Conservation (phyloP, 2,888 invertebrate species). For the Rotaria socialis region DNA sequence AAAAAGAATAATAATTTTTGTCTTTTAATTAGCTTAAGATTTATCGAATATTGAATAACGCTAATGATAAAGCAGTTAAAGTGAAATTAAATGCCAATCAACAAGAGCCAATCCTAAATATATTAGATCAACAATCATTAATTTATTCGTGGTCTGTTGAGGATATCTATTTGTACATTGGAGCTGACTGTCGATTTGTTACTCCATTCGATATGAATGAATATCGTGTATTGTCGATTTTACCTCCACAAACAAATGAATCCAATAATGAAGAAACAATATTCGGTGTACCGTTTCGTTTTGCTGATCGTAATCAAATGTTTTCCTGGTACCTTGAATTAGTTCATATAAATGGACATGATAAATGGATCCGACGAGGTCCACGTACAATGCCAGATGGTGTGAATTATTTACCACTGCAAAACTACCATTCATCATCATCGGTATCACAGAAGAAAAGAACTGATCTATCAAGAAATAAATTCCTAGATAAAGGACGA, state of each 20-base stretch:
- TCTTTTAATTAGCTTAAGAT: not conserved
- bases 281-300: not conserved
- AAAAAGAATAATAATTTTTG: not conserved
- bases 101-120: not conserved
- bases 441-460: not conserved
- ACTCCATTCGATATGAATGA: constrained; percentile 10
- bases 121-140: not conserved
- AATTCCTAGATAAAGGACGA: not conserved
- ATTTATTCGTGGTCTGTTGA: not conserved
- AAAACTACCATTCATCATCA: not conserved
- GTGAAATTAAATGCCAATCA: not conserved
- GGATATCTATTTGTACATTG: not conserved
- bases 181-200: not conserved
- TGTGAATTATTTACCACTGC: not conserved
- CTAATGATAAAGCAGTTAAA: not conserved
- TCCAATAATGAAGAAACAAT: not conserved
- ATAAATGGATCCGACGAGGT: not conserved
- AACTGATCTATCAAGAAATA: not conserved
- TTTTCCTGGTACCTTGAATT: not conserved
- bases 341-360: not conserved
- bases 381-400: not conserved
- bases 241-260: not conserved
- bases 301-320: constrained; percentile 13
- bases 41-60: not conserved
- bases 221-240: not conserved